phyloP scores from a whole-genome alignment of 2,888 invertebrate genomes.

The Oligia latruncula region DNA sequence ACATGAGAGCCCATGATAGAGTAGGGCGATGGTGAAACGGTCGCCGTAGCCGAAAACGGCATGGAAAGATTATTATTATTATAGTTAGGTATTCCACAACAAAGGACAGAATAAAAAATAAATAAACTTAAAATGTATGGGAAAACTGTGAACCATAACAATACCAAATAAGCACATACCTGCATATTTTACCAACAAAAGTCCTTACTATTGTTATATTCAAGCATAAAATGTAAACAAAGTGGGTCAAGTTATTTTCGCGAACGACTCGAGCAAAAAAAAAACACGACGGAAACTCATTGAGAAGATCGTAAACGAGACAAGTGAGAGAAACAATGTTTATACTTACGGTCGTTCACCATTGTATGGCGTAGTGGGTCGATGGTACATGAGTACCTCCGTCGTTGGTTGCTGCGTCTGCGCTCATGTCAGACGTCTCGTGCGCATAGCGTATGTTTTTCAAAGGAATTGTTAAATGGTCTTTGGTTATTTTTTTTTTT shows the following conservation, averaged over 20 bases:
- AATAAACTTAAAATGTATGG: slow-evolving; percentile 2
- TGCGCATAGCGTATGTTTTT: not conserved
- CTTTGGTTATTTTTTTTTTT: too few relatives aligned
- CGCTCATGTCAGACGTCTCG: not conserved
- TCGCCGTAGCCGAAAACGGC: too few relatives aligned
- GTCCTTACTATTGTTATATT: slow-evolving; percentile 33
- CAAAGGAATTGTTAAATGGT: not conserved
- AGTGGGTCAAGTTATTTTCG: slow-evolving; percentile 59
- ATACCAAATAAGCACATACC: slow-evolving; percentile 15
- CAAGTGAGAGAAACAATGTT: slow-evolving; percentile 63
- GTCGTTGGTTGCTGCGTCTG: not conserved
- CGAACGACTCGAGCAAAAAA: slow-evolving; percentile 45
- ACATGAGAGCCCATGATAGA: too few relatives aligned
- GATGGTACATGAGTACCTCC: slow-evolving; percentile 21
- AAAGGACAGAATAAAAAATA: not conserved
- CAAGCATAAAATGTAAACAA: slow-evolving; percentile 30
- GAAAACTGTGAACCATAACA: slow-evolving; percentile 14
- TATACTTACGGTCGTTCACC: slow-evolving; percentile 65
- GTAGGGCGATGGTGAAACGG: too few relatives aligned
- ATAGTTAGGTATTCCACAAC: not conserved
- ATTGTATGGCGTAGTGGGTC: slow-evolving; percentile 57
- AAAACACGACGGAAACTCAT: slow-evolving; percentile 52
- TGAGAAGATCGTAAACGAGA: slow-evolving; percentile 52
- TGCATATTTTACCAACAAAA: slow-evolving; percentile 14
- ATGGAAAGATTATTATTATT: too few relatives aligned